Conservation (phyloP, 1,140 invertebrate species). For the Trachymyrmex septentrionalis region DNA sequence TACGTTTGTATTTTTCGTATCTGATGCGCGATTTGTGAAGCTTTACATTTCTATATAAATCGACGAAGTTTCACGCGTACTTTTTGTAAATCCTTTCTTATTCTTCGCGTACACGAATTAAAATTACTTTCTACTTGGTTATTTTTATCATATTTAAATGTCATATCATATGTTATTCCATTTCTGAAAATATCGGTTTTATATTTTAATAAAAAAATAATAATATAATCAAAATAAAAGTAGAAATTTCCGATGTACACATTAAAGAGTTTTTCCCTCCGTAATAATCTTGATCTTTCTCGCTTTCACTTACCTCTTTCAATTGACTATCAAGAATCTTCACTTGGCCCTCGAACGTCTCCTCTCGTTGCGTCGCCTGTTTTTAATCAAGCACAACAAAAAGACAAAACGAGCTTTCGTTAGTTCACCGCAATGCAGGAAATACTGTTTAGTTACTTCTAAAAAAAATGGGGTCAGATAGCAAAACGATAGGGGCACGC, state of each 20-base stretch:
- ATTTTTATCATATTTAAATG: conserved; percentile 18
- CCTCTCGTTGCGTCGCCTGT: conserved; percentile 98
- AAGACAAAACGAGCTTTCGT: conserved; percentile 77
- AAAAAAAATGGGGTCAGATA: conserved; percentile 65
- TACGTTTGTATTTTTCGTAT: conserved; percentile 6
- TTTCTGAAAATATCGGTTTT: neutral
- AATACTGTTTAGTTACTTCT: conserved; percentile 35
- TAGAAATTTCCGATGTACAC: neutral
- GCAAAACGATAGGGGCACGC: conserved; percentile 62
- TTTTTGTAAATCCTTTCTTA: neutral
- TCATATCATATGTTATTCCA: neutral
- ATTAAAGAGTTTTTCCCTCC: neutral
- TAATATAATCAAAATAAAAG: conserved; percentile 2
- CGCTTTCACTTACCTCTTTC: conserved; percentile 93
- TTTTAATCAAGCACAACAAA: conserved; percentile 81
- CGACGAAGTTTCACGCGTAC: neutral
- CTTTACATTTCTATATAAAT: neutral
- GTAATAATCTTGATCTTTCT: neutral
- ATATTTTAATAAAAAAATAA: conserved; percentile 1
- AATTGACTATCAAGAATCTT: conserved; percentile 96
- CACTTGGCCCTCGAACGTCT: conserved; percentile 97
- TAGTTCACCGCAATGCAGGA: conserved; percentile 62
- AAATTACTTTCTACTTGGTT: neutral
- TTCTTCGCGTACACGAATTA: neutral
- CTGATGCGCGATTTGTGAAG: neutral